Percentiles rank a stretch among this genome's conserved stretches.
Evolutionary conservation across 2,113 vertebrate species (phyloP).

Genomic region (Ailurus styani): DNA sequence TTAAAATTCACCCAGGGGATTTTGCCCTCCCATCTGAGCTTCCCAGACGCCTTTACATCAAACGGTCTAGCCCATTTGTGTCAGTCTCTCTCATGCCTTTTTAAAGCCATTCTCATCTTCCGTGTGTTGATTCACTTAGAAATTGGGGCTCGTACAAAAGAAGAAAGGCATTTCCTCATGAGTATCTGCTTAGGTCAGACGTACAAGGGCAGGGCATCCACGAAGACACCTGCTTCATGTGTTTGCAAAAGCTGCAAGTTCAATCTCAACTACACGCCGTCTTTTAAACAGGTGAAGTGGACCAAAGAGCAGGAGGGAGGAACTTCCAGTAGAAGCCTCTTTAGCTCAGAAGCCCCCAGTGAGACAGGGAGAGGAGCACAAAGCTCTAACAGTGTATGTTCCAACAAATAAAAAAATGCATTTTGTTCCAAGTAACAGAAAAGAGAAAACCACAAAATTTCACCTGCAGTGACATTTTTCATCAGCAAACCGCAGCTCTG

Average conservation of each 20-base stretch:
- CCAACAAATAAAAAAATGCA: neutral
- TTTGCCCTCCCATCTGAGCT: neutral
- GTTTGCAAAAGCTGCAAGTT: neutral
- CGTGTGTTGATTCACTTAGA: neutral
- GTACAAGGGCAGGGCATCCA: neutral
- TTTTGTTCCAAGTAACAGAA: neutral
- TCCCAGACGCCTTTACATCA: neutral
- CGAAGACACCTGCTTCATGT: accelerated
- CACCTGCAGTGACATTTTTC: neutral
- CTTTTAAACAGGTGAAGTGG: neutral
- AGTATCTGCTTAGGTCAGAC: neutral
- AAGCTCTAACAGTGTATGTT: accelerated
- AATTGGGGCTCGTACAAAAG: neutral
- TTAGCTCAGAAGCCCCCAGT: neutral
- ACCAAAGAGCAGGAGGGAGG: neutral
- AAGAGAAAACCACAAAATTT: neutral
- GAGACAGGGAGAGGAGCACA: neutral
- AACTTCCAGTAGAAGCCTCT: neutral
- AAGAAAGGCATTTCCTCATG: neutral
- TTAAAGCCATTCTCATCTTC: neutral
- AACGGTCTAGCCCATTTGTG: neutral
- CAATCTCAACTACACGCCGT: neutral
- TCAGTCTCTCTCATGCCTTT: neutral
- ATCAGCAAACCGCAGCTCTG: neutral
- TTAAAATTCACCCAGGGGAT: neutral